Evolutionary conservation across 2,888 invertebrate genomes (phyloP), one percentile per base, ranked within the genome.

Genomic region (Drosophila mettleri): DNA sequence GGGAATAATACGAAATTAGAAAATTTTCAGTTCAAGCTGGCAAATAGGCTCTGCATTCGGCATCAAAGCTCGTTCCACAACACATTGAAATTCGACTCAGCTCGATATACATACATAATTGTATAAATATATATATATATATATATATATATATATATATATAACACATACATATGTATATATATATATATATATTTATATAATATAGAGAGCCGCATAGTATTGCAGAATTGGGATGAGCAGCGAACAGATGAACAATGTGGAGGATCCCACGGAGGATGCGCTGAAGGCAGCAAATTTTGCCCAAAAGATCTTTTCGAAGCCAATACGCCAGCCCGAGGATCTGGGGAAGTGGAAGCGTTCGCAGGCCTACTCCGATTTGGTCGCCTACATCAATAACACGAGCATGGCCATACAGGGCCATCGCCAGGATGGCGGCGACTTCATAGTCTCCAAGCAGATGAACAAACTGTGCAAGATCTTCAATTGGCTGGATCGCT

Each of bases 401-500:
- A 93, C 98, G 74, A 98, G 98, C 93, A 95, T 96, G 88, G 95
- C 97, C 10, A 94, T 98, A 3, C 96, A 95, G 92, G 95, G 96
- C 4, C 96, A 96, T 91, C 94, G 95, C 48, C 92, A 96, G 14
- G 93, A 94, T 34, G 93, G 93, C 16, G 93, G 94, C 94, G 93
- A 94, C 94, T 78, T 91, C 94, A 66, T 95, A 95, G 29, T 92
- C 93, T 57, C 68, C 12, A 93, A 93, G 6, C 71, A 74, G 75
- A 93, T 96, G 36, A 89, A 91, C 18, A 95, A 94, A 66, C 87
- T 98, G 7, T 77, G 96, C 20, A 88, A 90, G 0, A 91, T 98
- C 85, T 93, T 99, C 46, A 94, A 96, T 18, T 94, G 93, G 86
- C 92, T 99, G 69, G 95, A 96, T 69, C 92, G 93, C 49, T 93